Conservation (phyloP, 1,140 invertebrate genomes). For the Pygmarrhopalites habei region DNA sequence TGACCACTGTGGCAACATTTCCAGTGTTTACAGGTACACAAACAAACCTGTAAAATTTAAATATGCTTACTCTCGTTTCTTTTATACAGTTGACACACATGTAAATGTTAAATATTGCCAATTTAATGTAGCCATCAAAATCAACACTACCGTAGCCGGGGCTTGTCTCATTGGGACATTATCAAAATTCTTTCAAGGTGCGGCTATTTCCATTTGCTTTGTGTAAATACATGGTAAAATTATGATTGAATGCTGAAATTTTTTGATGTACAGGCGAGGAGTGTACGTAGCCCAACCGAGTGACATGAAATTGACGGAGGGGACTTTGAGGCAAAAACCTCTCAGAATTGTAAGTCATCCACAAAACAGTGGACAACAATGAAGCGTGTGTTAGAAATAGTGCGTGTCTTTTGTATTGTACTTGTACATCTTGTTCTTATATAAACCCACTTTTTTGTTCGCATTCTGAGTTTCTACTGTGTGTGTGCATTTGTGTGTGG, state of each 20-base stretch:
- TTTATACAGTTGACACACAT: not conserved
- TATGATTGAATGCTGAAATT: too few species aligned
- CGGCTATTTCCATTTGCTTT: too few species aligned
- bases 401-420: not conserved
- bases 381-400: not conserved
- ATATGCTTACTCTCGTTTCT: not conserved
- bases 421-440: too few species aligned
- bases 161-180: conserved; percentile 35
- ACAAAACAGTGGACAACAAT: not conserved
- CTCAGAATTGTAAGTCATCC: conserved; percentile 37
- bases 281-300: conserved; percentile 38
- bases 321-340: conserved; percentile 37
- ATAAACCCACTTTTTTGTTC: too few species aligned
- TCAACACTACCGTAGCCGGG: conserved; percentile 1
- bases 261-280: conserved; percentile 14
- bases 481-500: too few species aligned
- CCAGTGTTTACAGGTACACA: conserved; percentile 6
- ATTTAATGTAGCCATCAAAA: too few species aligned
- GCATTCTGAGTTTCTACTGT: too few species aligned
- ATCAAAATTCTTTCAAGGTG: conserved; percentile 38
- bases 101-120: too few species aligned
- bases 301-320: conserved; percentile 39
- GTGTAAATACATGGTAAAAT: too few species aligned
- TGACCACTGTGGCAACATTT: conserved; percentile 31
- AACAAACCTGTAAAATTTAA: not conserved